Evolutionary conservation across 2,888 invertebrate genomes (phyloP).

Genomic region (Drosophila neotestacea): DNA sequence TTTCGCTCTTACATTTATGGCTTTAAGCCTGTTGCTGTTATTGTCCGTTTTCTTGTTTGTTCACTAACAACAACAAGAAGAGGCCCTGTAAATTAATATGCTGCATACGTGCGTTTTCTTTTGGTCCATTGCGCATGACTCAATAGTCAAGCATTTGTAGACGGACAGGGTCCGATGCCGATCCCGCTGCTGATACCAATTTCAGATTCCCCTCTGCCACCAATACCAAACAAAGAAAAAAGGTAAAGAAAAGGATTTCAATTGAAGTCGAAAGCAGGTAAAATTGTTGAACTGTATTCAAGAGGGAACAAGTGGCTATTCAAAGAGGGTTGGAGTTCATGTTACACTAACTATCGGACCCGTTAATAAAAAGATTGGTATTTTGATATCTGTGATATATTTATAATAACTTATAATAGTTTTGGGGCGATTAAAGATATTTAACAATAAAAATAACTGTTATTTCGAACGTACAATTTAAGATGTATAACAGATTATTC

Average conservation of each 20-base stretch:
- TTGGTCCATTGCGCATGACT: slow-evolving; percentile 77
- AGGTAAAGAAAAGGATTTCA: slow-evolving; percentile 29
- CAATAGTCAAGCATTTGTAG: slow-evolving; percentile 58
- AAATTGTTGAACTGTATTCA: background rate
- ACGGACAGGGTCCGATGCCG: slow-evolving; percentile 54
- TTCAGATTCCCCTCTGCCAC: slow-evolving; percentile 13
- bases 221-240: slow-evolving; percentile 40
- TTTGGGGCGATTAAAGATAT: too few relatives aligned
- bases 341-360: slow-evolving; percentile 9
- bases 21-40: slow-evolving; percentile 39
- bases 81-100: slow-evolving; percentile 72
- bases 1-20: slow-evolving; percentile 15
- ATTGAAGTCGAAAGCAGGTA: slow-evolving; percentile 48
- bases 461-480: too few relatives aligned
- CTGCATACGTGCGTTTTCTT: slow-evolving; percentile 66
- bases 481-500: too few relatives aligned
- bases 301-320: slow-evolving; percentile 11
- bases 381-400: background rate
- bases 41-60: slow-evolving; percentile 58
- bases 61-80: slow-evolving; percentile 38
- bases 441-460: too few relatives aligned
- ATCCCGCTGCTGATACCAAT: slow-evolving; percentile 5
- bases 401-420: background rate
- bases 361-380: slow-evolving; percentile 2
- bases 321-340: slow-evolving; percentile 1